Conservation (phyloP, 2,888 invertebrate species). For the Monochamus alternatus region DNA sequence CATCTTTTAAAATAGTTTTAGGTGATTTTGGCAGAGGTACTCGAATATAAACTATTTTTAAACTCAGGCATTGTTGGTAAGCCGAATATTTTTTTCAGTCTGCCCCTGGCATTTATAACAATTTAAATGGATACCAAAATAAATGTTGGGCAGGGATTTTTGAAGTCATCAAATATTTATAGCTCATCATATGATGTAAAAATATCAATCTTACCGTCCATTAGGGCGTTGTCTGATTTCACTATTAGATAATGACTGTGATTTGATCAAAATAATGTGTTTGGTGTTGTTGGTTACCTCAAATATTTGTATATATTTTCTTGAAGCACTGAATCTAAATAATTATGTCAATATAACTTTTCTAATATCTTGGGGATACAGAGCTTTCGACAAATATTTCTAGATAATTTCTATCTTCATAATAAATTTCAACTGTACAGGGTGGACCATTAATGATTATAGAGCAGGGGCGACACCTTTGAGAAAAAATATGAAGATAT, state of each 20-base stretch:
- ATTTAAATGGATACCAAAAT: background rate
- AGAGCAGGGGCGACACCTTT: too few relatives aligned
- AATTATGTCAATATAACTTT: background rate
- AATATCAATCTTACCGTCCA: background rate
- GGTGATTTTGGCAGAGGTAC: background rate
- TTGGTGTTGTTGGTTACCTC: background rate
- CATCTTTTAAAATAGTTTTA: too few relatives aligned
- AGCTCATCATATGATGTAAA: background rate
- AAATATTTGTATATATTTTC: background rate
- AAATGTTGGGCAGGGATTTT: background rate
- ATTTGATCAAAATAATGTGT: background rate
- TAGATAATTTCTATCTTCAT: too few relatives aligned
- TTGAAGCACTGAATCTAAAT: background rate
- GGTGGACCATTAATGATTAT: too few relatives aligned
- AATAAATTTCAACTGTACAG: too few relatives aligned
- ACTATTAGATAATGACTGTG: background rate
- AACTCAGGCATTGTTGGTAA: constrained; percentile 4
- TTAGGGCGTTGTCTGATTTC: background rate
- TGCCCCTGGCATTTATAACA: background rate
- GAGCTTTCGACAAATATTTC: too few relatives aligned
- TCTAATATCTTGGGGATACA: background rate
- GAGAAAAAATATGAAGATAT: too few relatives aligned
- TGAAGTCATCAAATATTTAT: background rate
- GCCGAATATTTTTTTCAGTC: background rate
- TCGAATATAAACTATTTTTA: background rate